Evolutionary conservation across 2,113 vertebrate genomes (phyloP).

Genomic region (Corythoichthys haematopterus): DNA sequence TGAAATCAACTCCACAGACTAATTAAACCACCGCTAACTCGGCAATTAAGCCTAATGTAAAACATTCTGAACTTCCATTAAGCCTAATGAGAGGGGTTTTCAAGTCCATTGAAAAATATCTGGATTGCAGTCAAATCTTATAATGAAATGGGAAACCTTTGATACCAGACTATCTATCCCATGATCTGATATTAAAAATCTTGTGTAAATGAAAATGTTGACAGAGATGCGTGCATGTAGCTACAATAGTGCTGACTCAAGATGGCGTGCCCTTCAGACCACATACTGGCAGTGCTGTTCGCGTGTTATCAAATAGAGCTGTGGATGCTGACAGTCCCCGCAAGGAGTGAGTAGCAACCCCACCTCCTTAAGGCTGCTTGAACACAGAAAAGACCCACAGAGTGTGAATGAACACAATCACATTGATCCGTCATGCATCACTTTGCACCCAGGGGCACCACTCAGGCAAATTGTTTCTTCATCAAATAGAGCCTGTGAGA

Average conservation of each 20-base stretch:
- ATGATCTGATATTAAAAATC: background rate
- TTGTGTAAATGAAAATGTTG: background rate
- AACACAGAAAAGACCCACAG: background rate
- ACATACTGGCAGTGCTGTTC: background rate
- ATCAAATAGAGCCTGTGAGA: conserved; percentile 36
- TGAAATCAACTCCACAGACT: too few species aligned
- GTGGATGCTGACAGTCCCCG: conserved; percentile 1
- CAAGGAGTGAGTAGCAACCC: conserved; percentile 36
- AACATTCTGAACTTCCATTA: too few species aligned
- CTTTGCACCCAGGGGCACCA: conserved; percentile 29
- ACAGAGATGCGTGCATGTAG: background rate
- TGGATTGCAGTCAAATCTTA: background rate
- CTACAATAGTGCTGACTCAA: background rate
- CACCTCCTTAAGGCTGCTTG: background rate
- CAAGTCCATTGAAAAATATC: background rate
- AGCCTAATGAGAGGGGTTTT: background rate
- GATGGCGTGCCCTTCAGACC: background rate
- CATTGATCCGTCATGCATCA: conserved; percentile 40
- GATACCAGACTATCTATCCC: too few species aligned
- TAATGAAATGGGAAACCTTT: background rate
- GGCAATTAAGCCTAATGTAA: too few species aligned
- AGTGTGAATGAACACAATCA: conserved; percentile 46
- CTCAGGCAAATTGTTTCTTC: conserved; percentile 26
- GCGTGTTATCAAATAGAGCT: conserved; percentile 2
- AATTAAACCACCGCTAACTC: too few species aligned